Conservation (phyloP, 2,797 vertebrate genomes). For the Crypturellus tataupa region DNA sequence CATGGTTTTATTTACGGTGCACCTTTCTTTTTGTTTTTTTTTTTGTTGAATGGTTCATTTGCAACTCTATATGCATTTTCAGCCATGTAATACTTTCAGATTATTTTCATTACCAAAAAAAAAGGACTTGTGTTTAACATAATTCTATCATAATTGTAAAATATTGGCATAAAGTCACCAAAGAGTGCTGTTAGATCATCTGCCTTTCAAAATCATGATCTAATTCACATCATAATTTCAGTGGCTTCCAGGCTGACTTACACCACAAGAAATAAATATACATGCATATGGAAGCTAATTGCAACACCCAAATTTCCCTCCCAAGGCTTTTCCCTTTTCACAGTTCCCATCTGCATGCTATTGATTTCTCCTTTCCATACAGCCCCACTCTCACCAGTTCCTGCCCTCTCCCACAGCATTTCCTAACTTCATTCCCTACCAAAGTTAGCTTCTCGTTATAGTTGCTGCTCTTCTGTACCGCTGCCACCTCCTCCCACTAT, state of each 20-base stretch:
- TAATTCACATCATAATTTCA: neutral
- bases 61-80: neutral
- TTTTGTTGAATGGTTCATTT: slow-evolving; percentile 26
- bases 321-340: neutral
- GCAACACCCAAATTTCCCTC: neutral
- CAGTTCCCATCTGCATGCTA: rapidly evolving
- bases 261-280: neutral
- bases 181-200: neutral
- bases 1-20: neutral
- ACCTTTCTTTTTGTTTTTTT: slow-evolving; percentile 18
- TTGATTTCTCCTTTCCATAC: neutral
- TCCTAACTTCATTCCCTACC: neutral
- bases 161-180: neutral
- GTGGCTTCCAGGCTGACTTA: neutral
- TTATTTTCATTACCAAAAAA: neutral
- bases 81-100: neutral
- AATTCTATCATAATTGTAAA: neutral
- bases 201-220: neutral
- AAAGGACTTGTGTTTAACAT: neutral
- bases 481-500: slow-evolving; percentile 49
- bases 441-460: neutral
- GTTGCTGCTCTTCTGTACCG: slow-evolving; percentile 3
- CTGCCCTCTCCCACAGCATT: neutral
- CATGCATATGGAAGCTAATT: neutral
- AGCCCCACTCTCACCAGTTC: rapidly evolving